Evolutionary conservation across 2,797 vertebrate genomes (phyloP).

Genomic region (Danio choprae): DNA sequence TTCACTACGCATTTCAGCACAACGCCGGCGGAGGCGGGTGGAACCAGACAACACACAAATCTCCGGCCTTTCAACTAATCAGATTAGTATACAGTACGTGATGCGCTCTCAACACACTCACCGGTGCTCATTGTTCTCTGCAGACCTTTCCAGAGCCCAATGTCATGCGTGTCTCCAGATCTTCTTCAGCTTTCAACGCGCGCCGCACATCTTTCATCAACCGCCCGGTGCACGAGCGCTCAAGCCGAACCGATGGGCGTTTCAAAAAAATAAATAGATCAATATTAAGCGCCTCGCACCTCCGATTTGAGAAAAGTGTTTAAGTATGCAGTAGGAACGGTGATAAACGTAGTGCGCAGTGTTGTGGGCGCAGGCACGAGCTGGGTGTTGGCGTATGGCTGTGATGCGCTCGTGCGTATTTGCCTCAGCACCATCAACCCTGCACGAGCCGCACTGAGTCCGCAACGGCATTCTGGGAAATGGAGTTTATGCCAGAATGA

Average conservation of each 20-base stretch:
- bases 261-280: neutral
- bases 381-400: constrained; percentile 67
- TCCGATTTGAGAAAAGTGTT: neutral
- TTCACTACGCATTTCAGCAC: constrained; percentile 28
- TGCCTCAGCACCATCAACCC: constrained; percentile 70
- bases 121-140: constrained; percentile 78
- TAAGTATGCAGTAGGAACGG: neutral
- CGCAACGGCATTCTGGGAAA: constrained; percentile 56
- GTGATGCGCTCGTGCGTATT: constrained; percentile 52
- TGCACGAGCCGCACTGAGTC: constrained; percentile 41
- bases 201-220: constrained; percentile 33
- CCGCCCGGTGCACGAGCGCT: constrained; percentile 26
- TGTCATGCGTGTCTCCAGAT: constrained; percentile 59
- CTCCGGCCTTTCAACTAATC: neutral
- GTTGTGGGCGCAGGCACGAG: constrained; percentile 26
- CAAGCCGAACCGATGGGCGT: neutral
- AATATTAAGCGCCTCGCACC: neutral
- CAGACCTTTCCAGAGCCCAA: constrained; percentile 56
- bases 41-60: constrained; percentile 12
- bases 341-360: constrained; percentile 15
- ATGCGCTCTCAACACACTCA: constrained; percentile 59
- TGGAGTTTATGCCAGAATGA: constrained; percentile 56
- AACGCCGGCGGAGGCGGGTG: constrained; percentile 12
- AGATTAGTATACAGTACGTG: neutral
- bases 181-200: constrained; percentile 52